A percentile compares a stretch with the other conserved stretches of the same genome.
These are phyloP conservation scores for Nysson spinosus DNA, from an alignment of 2,888 invertebrate genomes.

Conservation along the genomic window DNA sequence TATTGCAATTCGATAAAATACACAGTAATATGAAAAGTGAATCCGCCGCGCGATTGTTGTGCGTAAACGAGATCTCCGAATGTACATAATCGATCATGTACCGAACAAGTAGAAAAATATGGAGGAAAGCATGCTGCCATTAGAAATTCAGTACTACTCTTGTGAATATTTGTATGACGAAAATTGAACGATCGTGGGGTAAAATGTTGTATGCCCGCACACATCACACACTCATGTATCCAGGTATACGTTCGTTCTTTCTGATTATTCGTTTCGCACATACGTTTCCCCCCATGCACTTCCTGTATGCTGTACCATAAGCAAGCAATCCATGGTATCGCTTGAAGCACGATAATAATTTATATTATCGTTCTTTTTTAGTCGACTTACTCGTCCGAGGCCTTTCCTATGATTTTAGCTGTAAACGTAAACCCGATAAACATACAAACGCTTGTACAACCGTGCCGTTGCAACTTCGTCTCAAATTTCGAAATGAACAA, in stretches of 20 bases:
- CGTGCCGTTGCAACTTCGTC: conserved; percentile 4
- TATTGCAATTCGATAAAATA: conserved; percentile 5
- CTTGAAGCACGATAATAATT: conserved; percentile 29
- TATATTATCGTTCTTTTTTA: conserved; percentile 27
- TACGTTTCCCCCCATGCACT: conserved; percentile 17
- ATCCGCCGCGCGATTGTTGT: conserved; percentile 2
- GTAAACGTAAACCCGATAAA: conserved; percentile 12
- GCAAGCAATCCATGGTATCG: conserved; percentile 6
- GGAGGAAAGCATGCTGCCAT: conserved; percentile 18
- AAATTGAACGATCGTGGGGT: conserved; percentile 17
- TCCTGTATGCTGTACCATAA: conserved; percentile 11
- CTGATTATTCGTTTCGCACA: conserved; percentile 18
- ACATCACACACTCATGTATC: neutral
- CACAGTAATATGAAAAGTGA: neutral
- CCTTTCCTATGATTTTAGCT: conserved; percentile 37
- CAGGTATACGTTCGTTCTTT: neutral
- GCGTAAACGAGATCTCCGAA: conserved; percentile 1
- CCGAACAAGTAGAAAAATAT: neutral
- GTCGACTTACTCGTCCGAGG: conserved; percentile 30
- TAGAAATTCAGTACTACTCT: conserved; percentile 15
- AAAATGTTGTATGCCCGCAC: conserved; percentile 19
- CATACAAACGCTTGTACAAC: conserved; percentile 2
- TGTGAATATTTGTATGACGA: conserved; percentile 8
- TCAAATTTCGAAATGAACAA: no score
- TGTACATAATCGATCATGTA: neutral